These are phyloP conservation scores for Limanda limanda DNA, from an alignment of 2,113 vertebrate genomes.

Conservation along the genomic window DNA sequence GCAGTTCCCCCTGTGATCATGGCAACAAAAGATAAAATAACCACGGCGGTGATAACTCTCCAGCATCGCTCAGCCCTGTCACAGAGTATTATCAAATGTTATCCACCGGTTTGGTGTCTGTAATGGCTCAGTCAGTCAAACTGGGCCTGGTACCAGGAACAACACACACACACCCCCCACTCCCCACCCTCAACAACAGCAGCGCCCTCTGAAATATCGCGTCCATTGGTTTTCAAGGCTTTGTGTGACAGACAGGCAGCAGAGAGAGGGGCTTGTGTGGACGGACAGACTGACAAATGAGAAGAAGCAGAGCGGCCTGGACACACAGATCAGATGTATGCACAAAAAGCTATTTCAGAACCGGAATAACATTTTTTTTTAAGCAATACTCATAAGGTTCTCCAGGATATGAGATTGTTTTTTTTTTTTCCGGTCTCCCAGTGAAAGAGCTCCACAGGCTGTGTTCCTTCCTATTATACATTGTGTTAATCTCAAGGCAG, in stretches of 20 bases:
- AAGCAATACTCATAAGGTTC: neutral
- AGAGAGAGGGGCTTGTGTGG: neutral
- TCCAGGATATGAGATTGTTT: neutral
- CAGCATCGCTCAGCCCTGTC: neutral
- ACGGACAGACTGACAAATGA: constrained; percentile 21
- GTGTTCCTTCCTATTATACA: too few relatives aligned
- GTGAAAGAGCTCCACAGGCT: too few relatives aligned
- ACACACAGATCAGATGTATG: too few relatives aligned
- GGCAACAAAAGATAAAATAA: neutral
- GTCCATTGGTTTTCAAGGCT: neutral
- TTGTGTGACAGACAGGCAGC: constrained; percentile 16
- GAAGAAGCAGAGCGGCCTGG: constrained; percentile 23
- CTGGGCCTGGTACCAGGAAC: neutral
- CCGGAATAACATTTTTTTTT: neutral
- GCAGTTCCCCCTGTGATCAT: neutral
- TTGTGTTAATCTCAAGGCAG: too few relatives aligned
- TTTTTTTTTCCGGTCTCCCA: too few relatives aligned
- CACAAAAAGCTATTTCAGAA: constrained; percentile 17
- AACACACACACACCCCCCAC: neutral
- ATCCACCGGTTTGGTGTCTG: neutral
- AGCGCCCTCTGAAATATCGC: neutral
- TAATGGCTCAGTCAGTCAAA: neutral
- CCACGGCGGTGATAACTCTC: neutral
- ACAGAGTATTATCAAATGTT: neutral
- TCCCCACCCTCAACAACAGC: neutral